Conservation (phyloP, 2,888 invertebrate genomes). For the Macrophya annulata region DNA sequence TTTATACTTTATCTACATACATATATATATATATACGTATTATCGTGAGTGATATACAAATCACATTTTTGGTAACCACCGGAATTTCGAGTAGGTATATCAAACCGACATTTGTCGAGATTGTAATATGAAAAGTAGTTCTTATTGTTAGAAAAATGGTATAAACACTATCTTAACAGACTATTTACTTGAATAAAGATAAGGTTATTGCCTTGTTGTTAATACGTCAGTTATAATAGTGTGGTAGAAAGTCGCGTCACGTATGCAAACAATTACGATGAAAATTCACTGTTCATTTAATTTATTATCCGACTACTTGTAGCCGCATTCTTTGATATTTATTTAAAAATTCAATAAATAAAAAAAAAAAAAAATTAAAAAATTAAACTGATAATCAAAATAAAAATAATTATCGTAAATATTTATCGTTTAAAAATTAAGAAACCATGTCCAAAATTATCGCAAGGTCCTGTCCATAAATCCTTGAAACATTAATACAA, state of each 20-base stretch:
- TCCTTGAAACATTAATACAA: neutral
- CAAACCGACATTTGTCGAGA: neutral
- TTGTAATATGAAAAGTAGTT: neutral
- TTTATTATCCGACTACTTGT: neutral
- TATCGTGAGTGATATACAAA: neutral
- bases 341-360: too few relatives aligned
- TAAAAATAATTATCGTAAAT: neutral
- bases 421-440: neutral
- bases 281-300: neutral
- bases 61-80: neutral
- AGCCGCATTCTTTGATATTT: neutral
- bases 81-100: neutral
- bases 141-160: conserved; percentile 7
- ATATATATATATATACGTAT: too few relatives aligned
- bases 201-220: conserved; percentile 48
- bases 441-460: neutral
- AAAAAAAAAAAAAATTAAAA: too few relatives aligned
- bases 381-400: neutral
- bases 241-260: conserved; percentile 45
- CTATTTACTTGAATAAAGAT: conserved; percentile 42
- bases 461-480: neutral
- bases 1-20: neutral
- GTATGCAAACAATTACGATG: conserved; percentile 25
- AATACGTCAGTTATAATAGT: conserved; percentile 14
- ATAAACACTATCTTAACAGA: neutral